Base-by-base conservation (phyloP, 1,140 invertebrate genomes). In the Drosophila ohnishii region DNA sequence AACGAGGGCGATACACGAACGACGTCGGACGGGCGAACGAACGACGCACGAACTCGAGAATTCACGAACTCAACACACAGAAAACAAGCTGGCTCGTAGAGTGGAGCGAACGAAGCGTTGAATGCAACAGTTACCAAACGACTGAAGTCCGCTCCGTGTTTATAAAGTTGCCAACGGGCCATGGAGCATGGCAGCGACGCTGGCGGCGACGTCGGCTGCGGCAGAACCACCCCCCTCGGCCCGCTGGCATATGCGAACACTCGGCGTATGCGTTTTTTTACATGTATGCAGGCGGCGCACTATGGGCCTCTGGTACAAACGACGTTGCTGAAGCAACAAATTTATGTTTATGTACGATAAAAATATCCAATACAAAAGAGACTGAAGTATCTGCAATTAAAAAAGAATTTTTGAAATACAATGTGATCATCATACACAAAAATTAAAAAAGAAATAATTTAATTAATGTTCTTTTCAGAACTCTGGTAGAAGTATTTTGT, bases 51-150 rank as follows among this genome's bases (percentile, higher is more conserved):
- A 63, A 77, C 57, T 61, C 62, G 60, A 44, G 34, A 45, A 63
- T 51, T 53, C 53, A 40, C 50, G 66, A 64, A 72, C 47, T 42
- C 34, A 62, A 67, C 25, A 61, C 34, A 47, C 51, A n/a, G 32
- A 53, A 14, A 7, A 55, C 34, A 50, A 25, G 32, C 42, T 63
- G 62, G 53, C 39, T 28, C 25, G 34, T 22, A 39, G 55, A 58
- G 55, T 50, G 42, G 76, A 88, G 84, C 82, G 78, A 81, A 83
- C 86, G 86, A 85, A 85, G 81, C 81, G 81, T 77, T 80, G 81
- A 77, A 90, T 90, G 86, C 88, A 90, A 90, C 88, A 90, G 88
- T 90, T 90, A 90, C 86, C 80, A 83, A 87, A 80, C 89, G 88
- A 90, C 75, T 90, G 88, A 90, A 53, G 19, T 47, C 47, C 69